phyloP scores from a whole-genome alignment of 1,140 invertebrate species.

The Philopotamus ludificatus region DNA sequence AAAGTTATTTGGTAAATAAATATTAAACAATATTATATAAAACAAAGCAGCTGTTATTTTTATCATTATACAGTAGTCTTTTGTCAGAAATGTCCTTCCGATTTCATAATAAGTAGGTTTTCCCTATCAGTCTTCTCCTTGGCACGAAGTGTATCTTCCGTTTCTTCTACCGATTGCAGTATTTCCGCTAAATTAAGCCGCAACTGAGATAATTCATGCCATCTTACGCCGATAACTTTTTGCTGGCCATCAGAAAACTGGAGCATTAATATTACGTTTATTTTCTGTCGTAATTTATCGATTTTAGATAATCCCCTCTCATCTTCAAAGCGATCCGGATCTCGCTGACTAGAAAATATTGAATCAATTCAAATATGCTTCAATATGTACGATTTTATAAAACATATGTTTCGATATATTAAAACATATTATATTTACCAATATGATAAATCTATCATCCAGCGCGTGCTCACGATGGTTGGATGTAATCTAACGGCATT shows the following conservation, averaged over 20 bases:
- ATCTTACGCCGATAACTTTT: constrained; percentile 3
- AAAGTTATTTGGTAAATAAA: too few relatives aligned
- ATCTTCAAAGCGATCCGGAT: too few relatives aligned
- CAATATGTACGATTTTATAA: too few relatives aligned
- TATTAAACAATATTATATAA: too few relatives aligned
- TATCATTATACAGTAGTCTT: too few relatives aligned
- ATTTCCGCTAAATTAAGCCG: constrained; percentile 11
- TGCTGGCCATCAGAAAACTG: constrained; percentile 11
- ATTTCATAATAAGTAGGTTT: constrained; percentile 15
- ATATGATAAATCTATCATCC: constrained; percentile 27
- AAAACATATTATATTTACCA: constrained; percentile 20
- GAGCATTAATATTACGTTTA: constrained; percentile 6
- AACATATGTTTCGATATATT: too few relatives aligned
- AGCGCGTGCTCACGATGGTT: constrained; percentile 7
- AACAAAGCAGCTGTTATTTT: too few relatives aligned
- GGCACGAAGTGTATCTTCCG: constrained; percentile 3
- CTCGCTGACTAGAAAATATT: too few relatives aligned
- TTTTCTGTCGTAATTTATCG: constrained; percentile 10
- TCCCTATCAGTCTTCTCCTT: constrained; percentile 14
- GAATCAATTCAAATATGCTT: too few relatives aligned
- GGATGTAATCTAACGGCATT: constrained; percentile 17
- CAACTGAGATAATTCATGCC: constrained; percentile 11
- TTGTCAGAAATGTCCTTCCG: constrained; percentile 19
- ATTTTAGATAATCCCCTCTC: too few relatives aligned
- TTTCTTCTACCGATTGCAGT: constrained; percentile 4